These are phyloP conservation scores for Lordiphosa mommai DNA, from an alignment of 1,140 invertebrate genomes.

Conservation along the genomic window DNA sequence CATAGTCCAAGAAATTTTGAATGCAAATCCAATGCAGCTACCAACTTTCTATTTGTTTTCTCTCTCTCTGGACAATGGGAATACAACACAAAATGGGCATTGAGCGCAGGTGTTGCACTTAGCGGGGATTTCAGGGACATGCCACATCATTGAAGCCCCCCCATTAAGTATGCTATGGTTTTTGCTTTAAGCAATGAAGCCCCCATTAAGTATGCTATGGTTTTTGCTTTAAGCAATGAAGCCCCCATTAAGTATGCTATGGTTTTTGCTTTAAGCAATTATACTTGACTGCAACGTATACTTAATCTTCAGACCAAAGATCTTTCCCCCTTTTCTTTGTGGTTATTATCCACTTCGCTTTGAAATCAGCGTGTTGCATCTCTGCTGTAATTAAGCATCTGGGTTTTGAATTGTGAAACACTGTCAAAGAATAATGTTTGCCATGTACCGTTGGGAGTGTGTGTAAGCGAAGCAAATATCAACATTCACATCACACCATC, in stretches of 20 bases:
- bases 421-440: no score
- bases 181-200: constrained; percentile 12
- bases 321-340: no score
- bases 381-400: no score
- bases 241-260: constrained; percentile 16
- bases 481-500: no score
- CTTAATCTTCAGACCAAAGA: no score
- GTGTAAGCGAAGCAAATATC: no score
- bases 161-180: constrained; percentile 23
- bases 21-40: constrained; percentile 30
- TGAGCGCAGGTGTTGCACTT: constrained; percentile 67
- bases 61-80: constrained; percentile 45
- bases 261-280: constrained; percentile 21
- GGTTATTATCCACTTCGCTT: no score
- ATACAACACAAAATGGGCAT: constrained; percentile 40
- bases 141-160: background rate
- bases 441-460: no score
- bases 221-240: constrained; percentile 16
- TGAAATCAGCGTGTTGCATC: no score
- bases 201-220: constrained; percentile 18
- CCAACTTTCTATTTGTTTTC: constrained; percentile 31
- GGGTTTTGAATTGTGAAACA: no score
- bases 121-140: constrained; percentile 48
- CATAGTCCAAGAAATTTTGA: constrained; percentile 44
- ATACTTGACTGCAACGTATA: constrained; percentile 1